Conservation (phyloP, 1,140 invertebrate genomes). For the Apocrypta bakeri region DNA sequence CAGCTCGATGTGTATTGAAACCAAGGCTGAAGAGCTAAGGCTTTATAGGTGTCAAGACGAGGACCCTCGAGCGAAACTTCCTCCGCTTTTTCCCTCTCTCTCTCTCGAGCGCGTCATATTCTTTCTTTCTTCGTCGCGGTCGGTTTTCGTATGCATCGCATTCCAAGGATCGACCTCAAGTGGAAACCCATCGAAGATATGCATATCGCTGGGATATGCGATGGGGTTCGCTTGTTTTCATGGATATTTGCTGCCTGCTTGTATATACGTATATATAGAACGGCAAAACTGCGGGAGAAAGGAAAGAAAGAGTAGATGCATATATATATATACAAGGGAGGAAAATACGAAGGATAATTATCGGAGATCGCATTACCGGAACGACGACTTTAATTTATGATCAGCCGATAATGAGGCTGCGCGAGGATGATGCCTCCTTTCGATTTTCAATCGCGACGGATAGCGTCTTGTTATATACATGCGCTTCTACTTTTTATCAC, state of each 20-base stretch:
- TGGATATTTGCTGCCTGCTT: too few relatives aligned
- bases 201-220: too few relatives aligned
- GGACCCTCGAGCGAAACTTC: constrained; percentile 1
- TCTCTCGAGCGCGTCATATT: background rate
- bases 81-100: background rate
- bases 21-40: constrained; percentile 44
- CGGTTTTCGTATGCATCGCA: constrained; percentile 10
- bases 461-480: background rate
- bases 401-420: constrained; percentile 61
- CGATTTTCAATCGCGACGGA: background rate
- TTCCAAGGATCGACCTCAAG: constrained; percentile 14
- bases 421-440: background rate
- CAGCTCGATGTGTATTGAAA: constrained; percentile 54
- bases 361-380: constrained; percentile 64
- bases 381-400: constrained; percentile 59
- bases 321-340: constrained; percentile 37
- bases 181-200: constrained; percentile 14
- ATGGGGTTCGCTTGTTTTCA: background rate
- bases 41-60: constrained; percentile 39
- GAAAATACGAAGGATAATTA: constrained; percentile 55
- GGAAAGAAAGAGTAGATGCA: too few relatives aligned
- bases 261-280: too few relatives aligned
- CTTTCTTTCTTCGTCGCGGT: background rate
- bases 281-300: background rate
- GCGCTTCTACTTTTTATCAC: too few relatives aligned